These are phyloP conservation scores for Tiliqua scincoides DNA, from an alignment of 2,113 vertebrate genomes.

Conservation along the genomic window DNA sequence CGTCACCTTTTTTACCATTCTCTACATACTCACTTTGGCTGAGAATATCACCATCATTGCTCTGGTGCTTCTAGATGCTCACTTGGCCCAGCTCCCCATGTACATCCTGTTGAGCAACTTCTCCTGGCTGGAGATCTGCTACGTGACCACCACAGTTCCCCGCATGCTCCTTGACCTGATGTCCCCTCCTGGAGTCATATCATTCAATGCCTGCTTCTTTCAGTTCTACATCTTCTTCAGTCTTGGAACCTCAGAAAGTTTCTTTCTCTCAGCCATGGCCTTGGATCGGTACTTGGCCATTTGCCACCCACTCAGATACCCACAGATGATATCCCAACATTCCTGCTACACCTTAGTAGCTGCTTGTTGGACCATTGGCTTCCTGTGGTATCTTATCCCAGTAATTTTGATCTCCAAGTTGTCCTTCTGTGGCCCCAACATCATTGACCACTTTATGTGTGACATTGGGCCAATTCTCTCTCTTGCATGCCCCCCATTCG, in stretches of 20 bases:
- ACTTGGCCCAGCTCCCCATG: conserved; percentile 49
- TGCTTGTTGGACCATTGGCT: conserved; percentile 2
- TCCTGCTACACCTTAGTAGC: background rate
- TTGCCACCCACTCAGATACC: conserved; percentile 61
- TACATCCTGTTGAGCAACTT: conserved; percentile 65
- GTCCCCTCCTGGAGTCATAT: conserved; percentile 51
- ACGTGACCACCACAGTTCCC: conserved; percentile 62
- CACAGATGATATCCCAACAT: conserved; percentile 37
- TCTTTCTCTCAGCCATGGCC: conserved; percentile 66
- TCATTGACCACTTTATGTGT: conserved; percentile 14
- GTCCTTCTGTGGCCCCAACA: background rate
- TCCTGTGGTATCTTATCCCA: background rate
- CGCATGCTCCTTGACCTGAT: conserved; percentile 53
- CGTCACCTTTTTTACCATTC: background rate
- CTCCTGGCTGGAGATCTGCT: conserved; percentile 68
- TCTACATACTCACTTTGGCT: conserved; percentile 1
- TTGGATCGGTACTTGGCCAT: conserved; percentile 65
- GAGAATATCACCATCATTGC: conserved; percentile 3
- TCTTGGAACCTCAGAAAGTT: conserved; percentile 61
- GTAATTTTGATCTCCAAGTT: background rate
- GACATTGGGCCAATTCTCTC: background rate
- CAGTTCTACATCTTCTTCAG: conserved; percentile 71
- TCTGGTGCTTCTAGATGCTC: conserved; percentile 37
- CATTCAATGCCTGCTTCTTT: conserved; percentile 59
- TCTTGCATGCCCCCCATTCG: conserved; percentile 7